Conservation (phyloP, 2,113 vertebrate genomes). For the Ptilorrhoa leucosticta region DNA sequence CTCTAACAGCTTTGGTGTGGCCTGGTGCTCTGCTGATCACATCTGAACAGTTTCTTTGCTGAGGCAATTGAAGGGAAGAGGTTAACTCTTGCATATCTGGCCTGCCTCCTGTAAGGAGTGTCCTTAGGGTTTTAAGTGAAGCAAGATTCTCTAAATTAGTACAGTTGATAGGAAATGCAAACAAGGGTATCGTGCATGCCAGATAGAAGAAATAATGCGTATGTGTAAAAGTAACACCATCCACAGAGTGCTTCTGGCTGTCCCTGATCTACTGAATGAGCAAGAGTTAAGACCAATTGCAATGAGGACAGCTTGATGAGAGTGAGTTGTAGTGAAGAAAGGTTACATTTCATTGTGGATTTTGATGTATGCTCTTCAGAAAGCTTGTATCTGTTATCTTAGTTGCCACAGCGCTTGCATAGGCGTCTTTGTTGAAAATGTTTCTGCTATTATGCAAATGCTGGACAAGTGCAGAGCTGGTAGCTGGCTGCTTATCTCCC, state of each 20-base stretch:
- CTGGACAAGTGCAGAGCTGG: background rate
- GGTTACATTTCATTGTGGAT: background rate
- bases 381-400: background rate
- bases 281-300: background rate
- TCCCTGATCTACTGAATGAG: background rate
- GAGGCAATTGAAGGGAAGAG: background rate
- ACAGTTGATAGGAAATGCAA: background rate
- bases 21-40: background rate
- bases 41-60: background rate
- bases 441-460: background rate
- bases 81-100: background rate
- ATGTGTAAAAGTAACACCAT: background rate
- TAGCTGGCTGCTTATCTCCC: background rate
- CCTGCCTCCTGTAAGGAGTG: background rate
- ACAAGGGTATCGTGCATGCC: background rate
- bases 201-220: background rate
- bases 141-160: background rate
- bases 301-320: background rate
- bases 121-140: background rate
- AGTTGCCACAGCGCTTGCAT: background rate
- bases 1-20: background rate
- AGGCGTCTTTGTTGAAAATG: background rate
- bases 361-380: background rate
- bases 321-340: background rate
- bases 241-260: background rate